Evolutionary conservation across 2,113 vertebrate species (phyloP).

Genomic region (Phrynocephalus versicolor): DNA sequence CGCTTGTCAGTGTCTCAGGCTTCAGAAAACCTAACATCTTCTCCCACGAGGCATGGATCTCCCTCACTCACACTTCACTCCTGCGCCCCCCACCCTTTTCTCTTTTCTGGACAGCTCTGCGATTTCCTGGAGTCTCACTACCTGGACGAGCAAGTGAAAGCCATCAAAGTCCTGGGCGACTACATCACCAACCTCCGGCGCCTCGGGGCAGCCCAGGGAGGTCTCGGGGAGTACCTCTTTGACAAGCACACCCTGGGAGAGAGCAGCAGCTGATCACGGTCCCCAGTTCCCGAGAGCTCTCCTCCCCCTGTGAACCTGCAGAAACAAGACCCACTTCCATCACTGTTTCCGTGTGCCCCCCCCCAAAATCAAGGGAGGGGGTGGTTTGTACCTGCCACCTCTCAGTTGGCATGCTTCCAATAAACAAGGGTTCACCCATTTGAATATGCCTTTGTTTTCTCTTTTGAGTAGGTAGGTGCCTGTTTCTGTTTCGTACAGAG

Average conservation of each 20-base stretch:
- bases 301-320: slow-evolving; percentile 14
- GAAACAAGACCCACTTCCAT: background rate
- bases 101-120: slow-evolving; percentile 38
- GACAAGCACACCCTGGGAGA: slow-evolving; percentile 61
- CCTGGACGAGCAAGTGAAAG: slow-evolving; percentile 47
- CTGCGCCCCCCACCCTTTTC: no score
- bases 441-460: background rate
- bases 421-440: slow-evolving; percentile 53
- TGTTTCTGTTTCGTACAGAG: no score
- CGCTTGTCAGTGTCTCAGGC: no score
- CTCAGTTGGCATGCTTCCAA: slow-evolving; percentile 44
- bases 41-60: background rate
- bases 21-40: no score
- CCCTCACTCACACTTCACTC: background rate
- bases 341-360: slow-evolving; percentile 5
- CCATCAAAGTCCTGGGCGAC: slow-evolving; percentile 73
- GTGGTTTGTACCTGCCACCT: background rate
- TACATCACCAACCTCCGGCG: slow-evolving; percentile 77
- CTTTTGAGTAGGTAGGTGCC: no score
- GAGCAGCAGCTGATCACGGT: slow-evolving; percentile 58
- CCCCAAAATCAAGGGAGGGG: slow-evolving; percentile 22
- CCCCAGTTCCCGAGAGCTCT: background rate
- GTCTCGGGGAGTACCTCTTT: slow-evolving; percentile 64
- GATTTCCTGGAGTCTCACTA: slow-evolving; percentile 61
- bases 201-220: slow-evolving; percentile 63